These are phyloP conservation scores for Phorcus lineatus DNA, from an alignment of 2,888 invertebrate genomes.

Conservation along the genomic window DNA sequence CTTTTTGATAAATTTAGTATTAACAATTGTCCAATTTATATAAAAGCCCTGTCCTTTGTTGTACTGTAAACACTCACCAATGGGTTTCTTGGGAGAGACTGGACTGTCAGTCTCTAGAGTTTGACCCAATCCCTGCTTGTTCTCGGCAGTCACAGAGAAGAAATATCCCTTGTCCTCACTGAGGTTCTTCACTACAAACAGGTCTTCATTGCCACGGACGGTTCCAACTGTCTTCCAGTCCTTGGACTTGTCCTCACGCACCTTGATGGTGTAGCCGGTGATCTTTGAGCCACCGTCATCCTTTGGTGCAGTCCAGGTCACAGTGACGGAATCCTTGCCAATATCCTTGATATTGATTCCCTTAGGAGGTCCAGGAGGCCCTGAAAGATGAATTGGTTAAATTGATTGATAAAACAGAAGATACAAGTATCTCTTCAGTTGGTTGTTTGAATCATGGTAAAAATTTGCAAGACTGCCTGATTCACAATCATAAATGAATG, in stretches of 20 bases:
- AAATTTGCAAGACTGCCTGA: not conserved
- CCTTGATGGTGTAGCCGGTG: conserved; percentile 62
- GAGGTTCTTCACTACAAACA: conserved; percentile 61
- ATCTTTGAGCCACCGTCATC: conserved; percentile 69
- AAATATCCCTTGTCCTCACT: conserved; percentile 68
- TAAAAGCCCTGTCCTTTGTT: not conserved
- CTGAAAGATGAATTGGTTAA: conserved; percentile 41
- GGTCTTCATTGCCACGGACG: conserved; percentile 58
- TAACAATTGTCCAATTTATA: not conserved
- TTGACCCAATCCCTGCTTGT: conserved; percentile 64
- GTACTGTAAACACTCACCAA: conserved; percentile 44
- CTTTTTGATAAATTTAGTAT: too few species aligned
- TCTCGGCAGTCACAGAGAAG: conserved; percentile 74
- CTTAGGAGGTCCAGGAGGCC: conserved; percentile 73
- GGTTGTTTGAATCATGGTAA: too few species aligned
- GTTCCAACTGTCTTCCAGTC: conserved; percentile 62
- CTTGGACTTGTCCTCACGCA: conserved; percentile 53
- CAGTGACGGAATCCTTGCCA: conserved; percentile 62
- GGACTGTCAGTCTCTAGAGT: conserved; percentile 58
- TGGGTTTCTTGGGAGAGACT: conserved; percentile 57
- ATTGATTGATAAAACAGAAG: not conserved
- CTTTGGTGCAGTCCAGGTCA: conserved; percentile 69
- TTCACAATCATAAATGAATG: not conserved
- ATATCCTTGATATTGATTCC: conserved; percentile 60
- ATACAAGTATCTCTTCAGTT: too few species aligned